These are phyloP conservation scores for Thyatira batis DNA, from an alignment of 2,888 invertebrate genomes.

Conservation along the genomic window DNA sequence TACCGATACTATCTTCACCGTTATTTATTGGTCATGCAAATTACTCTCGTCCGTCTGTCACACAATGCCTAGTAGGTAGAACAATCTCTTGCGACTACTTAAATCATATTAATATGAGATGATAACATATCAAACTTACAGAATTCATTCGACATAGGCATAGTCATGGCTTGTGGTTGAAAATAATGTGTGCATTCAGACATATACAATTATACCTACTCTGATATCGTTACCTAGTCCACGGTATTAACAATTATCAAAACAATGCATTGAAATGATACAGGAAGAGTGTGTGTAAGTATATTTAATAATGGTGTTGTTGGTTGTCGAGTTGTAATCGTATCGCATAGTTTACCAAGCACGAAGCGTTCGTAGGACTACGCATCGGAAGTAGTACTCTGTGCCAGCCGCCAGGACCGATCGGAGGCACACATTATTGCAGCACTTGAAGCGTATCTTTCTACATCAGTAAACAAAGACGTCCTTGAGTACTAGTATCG, in stretches of 20 bases:
- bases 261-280: background rate
- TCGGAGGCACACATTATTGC: slow-evolving; percentile 28
- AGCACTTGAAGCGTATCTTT: slow-evolving; percentile 54
- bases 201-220: background rate
- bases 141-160: background rate
- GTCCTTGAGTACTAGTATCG: slow-evolving; percentile 70
- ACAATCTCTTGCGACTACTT: slow-evolving; percentile 4
- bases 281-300: background rate
- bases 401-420: background rate
- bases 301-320: background rate
- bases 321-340: background rate
- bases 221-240: background rate
- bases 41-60: slow-evolving; percentile 52
- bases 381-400: background rate
- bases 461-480: slow-evolving; percentile 73
- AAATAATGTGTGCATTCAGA: background rate
- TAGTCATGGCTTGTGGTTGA: no score
- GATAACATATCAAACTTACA: background rate
- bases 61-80: slow-evolving; percentile 34
- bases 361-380: background rate
- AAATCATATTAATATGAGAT: background rate
- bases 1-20: slow-evolving; percentile 56
- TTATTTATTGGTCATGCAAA: slow-evolving; percentile 75
- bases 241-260: background rate
- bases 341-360: background rate